Conservation (phyloP, 2,888 invertebrate species). For the Tetragnatha montana region DNA sequence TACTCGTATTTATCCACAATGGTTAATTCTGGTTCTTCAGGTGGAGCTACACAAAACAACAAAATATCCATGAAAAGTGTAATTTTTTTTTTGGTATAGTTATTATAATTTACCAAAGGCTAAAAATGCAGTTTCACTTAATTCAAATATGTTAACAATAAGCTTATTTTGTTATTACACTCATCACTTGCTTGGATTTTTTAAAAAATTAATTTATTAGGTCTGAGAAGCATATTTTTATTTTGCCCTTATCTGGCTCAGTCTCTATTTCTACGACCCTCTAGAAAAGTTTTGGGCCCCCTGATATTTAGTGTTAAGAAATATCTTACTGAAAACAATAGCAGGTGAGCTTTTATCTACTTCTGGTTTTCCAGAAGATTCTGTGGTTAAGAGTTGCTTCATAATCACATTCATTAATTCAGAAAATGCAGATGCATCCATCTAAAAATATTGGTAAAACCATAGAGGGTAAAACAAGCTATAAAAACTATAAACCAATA, state of each 20-base stretch:
- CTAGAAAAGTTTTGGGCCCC: neutral
- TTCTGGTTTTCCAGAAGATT: constrained; percentile 18
- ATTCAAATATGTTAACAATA: neutral
- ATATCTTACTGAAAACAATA: constrained; percentile 51
- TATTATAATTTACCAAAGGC: too few relatives aligned
- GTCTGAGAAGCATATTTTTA: neutral
- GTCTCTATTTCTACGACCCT: neutral
- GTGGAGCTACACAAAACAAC: constrained; percentile 36
- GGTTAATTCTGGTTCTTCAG: constrained; percentile 55
- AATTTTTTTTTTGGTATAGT: too few relatives aligned
- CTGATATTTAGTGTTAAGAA: neutral
- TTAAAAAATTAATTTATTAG: too few relatives aligned
- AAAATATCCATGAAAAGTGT: too few relatives aligned
- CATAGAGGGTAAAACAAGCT: too few relatives aligned
- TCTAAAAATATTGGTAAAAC: neutral
- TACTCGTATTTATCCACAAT: constrained; percentile 56
- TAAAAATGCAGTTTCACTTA: too few relatives aligned
- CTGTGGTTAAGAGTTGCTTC: constrained; percentile 19
- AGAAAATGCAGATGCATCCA: constrained; percentile 11
- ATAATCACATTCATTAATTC: constrained; percentile 22
- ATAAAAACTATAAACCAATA: neutral
- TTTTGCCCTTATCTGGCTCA: neutral
- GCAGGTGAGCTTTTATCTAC: constrained; percentile 48
- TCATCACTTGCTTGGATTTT: too few relatives aligned
- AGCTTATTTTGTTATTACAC: too few relatives aligned